Evolutionary conservation across 2,797 vertebrate species (phyloP), one percentile per base, ranked within the genome.

Genomic region (Adelosebastes latens): DNA sequence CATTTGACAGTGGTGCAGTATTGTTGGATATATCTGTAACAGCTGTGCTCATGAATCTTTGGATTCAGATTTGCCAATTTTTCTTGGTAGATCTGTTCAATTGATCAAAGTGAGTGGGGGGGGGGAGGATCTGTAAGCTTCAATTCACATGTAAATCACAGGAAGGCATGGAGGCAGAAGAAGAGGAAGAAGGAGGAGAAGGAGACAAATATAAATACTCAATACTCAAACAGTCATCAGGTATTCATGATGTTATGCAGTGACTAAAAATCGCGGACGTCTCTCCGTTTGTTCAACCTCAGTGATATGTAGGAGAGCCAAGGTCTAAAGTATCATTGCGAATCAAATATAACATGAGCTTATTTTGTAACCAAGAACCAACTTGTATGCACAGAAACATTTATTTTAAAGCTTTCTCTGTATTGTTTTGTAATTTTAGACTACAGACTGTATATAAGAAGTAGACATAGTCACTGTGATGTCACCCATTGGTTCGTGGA

Each of bases 111-210:
- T 12, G 29, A 27, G 24, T 62, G n/a, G n/a, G 36, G 36, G 36
- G 36, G 13, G 36, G 13, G 36, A 39, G 36, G 12, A 39, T 39
- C 12, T 39, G 25, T 69, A 58, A 64, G 18, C 20, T 56, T 46
- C 8, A 60, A 52, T 69, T 69, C 65, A 34, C 18, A 72, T 68
- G 66, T 13, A 74, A 36, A 77, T 72, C 42, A 55, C 25, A 63
- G 2, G 9, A 63, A 27, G 34, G 18, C 11, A 6, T 56, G 32
- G 52, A 49, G 60, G 32, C 10, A 62, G 10, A 22, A 53, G 46
- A 31, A 67, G 29, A 59, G 36, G 36, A 39, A 39, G 36, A 39
- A 39, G 36, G 14, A 39, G 36, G 36, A 39, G 36, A 12, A 39
- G 4, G 14, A 29, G 56, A 53, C 10, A 0, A 31, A 46, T 20